Base-by-base conservation (phyloP, 2,888 invertebrate genomes). In the Agonum fuliginosum region DNA sequence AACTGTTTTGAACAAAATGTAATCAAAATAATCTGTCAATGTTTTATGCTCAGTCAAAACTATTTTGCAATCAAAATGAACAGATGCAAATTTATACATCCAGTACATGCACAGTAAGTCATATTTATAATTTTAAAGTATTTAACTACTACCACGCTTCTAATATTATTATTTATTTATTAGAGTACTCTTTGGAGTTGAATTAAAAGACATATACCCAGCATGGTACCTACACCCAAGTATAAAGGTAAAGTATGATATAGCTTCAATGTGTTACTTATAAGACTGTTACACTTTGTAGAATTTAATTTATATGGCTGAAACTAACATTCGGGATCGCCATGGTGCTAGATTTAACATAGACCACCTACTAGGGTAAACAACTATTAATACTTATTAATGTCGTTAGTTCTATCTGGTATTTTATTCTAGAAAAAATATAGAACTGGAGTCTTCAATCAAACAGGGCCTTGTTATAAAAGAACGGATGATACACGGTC, bases 121-220 rank as follows among this genome's bases (percentile, higher is more conserved):
- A 30, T 17, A 24, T 1, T 46, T 43, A 27, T 22, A 24, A 67
- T 17, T 46, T 12, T 14, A 8, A 27, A 8, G 14, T 3, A 24
- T 22, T 24, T 67, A 10, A 12, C 4, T 43, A 19, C 17, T 34
- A 37, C 27, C 27, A 62, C 19, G 5, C 14, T 65, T 5, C 3
- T 30, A 30, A 17, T 34, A 1, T 34, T 10, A 5, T 14, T 14
- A 20, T 12, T 37, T 6, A 69, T 20, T 20, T 65, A 12, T 27
- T 74, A 80, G 81, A 69, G 79, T 82, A 34, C 48, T 71, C 20
- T 81, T 82, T 54, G 81, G 82, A 24, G 79, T 81, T 41, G 80
- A 81, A 14, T 34, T 82, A 19, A 80, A 80, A 78, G 80, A 81
- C 78, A 54, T 81, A 2, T 81, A 78, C 67, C 80, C 80, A 14